Percentiles rank a stretch among this genome's conserved stretches.
phyloP scores from a whole-genome alignment of 2,797 vertebrate species.

The Craterocephalus amniculus region DNA sequence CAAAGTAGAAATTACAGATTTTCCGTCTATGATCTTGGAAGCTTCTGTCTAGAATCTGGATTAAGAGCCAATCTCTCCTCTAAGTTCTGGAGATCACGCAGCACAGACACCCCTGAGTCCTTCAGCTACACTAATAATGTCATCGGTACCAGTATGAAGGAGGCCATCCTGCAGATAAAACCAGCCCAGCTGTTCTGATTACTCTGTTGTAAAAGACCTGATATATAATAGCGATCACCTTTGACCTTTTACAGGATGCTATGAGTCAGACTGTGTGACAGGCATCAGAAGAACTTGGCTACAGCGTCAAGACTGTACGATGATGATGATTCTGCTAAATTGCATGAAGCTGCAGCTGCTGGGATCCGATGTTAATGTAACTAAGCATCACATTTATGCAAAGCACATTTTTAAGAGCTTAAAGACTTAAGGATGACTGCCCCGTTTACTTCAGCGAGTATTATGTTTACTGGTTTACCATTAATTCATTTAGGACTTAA shows the following conservation, averaged over 20 bases:
- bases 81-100: neutral
- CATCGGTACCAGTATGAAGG: neutral
- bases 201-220: neutral
- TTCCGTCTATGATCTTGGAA: conserved; percentile 38
- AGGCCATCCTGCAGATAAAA: neutral
- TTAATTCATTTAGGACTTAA: conserved; percentile 1
- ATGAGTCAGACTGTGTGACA: neutral
- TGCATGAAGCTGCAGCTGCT: neutral
- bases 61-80: conserved; percentile 11
- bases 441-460: neutral
- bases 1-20: conserved; percentile 42
- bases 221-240: neutral
- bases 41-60: conserved; percentile 31
- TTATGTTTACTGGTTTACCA: neutral
- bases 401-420: neutral
- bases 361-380: neutral
- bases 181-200: neutral
- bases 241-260: neutral
- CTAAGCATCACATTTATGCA: neutral
- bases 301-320: neutral
- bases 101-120: neutral
- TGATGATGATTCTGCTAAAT: neutral
- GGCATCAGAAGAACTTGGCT: neutral
- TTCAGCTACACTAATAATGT: neutral
- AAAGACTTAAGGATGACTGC: neutral